phyloP scores from a whole-genome alignment of 2,888 invertebrate genomes.

The Ypsolopha sequella region DNA sequence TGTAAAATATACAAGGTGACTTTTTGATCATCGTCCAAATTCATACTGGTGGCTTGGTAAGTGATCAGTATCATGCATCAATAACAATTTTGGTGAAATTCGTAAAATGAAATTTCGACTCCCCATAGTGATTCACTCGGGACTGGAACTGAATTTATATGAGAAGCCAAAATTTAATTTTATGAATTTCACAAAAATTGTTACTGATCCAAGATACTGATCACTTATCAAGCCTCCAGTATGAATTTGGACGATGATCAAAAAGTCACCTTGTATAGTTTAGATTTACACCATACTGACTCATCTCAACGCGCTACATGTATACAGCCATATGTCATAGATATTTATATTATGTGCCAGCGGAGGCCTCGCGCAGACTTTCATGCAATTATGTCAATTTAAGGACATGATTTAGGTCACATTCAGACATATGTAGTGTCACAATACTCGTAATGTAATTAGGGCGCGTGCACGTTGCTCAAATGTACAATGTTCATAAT shows the following conservation, averaged over 20 bases:
- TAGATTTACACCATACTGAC: background rate
- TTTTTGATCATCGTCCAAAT: too few species aligned
- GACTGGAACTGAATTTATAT: too few species aligned
- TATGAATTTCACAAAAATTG: too few species aligned
- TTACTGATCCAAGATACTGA: too few species aligned
- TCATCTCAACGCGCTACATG: background rate
- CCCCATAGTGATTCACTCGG: too few species aligned
- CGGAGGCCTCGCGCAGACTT: background rate
- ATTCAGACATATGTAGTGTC: background rate
- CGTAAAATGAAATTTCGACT: too few species aligned
- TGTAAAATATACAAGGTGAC: too few species aligned
- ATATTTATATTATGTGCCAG: background rate
- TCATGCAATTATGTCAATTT: constrained; percentile 3
- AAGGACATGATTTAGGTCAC: constrained; percentile 2
- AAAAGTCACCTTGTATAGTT: background rate
- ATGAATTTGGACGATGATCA: background rate
- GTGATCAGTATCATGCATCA: too few species aligned
- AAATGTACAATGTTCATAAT: background rate
- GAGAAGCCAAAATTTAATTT: too few species aligned
- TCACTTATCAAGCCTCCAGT: too few species aligned
- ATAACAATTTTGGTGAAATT: too few species aligned
- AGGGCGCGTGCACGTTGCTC: background rate
- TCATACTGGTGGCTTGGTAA: too few species aligned
- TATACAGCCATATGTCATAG: background rate
- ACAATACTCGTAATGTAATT: background rate